Conservation (phyloP, 2,888 invertebrate species). For the Oxyteleia sp. region DNA sequence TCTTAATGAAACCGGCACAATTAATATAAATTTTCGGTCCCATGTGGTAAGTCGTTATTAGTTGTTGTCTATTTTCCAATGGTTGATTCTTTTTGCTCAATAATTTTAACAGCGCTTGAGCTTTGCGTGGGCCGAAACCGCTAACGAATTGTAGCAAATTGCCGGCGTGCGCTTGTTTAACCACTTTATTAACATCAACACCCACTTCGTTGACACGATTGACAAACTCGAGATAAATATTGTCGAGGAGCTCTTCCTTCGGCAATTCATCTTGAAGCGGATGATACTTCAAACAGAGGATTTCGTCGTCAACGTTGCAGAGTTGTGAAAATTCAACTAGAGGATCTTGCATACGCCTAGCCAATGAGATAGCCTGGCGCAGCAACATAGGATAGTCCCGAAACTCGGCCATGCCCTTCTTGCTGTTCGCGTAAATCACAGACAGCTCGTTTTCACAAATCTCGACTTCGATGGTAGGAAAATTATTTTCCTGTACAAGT, state of each 20-base stretch:
- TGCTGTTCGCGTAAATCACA: constrained; percentile 96
- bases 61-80: constrained; percentile 96
- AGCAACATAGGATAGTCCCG: constrained; percentile 97
- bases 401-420: constrained; percentile 95
- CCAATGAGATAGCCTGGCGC: constrained; percentile 97
- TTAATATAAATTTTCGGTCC: constrained; percentile 99
- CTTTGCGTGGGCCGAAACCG: constrained; percentile 98
- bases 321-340: constrained; percentile 98
- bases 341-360: constrained; percentile 97
- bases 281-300: constrained; percentile 97
- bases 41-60: constrained; percentile 98
- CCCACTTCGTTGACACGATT: constrained; percentile 99
- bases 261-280: constrained; percentile 91
- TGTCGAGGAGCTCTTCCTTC: constrained; percentile 95
- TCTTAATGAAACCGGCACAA: constrained; percentile 99
- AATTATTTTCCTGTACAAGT: constrained; percentile 94
- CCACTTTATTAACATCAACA: constrained; percentile 97
- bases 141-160: constrained; percentile 98
- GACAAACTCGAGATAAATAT: no score
- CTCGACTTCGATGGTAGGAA: constrained; percentile 95
- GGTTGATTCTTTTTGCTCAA: constrained; percentile 97
- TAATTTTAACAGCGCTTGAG: constrained; percentile 94
- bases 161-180: constrained; percentile 95
- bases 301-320: constrained; percentile 98
- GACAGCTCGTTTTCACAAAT: constrained; percentile 98